Percentiles rank a stretch among this genome's conserved stretches.
phyloP scores from a whole-genome alignment of 1,140 invertebrate genomes.

The Leptonema lineaticorne region DNA sequence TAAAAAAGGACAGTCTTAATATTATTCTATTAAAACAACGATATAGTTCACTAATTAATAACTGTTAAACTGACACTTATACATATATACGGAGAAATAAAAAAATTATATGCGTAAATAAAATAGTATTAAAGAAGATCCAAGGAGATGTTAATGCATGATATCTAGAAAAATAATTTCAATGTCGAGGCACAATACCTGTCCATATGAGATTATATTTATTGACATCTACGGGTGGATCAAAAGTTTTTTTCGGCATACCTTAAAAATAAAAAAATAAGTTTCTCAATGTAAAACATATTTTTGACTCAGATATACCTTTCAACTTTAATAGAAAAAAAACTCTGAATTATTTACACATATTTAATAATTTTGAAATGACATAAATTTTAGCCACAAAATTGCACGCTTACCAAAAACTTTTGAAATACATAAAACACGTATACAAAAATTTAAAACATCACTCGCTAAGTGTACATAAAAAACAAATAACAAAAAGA shows the following conservation, averaged over 20 bases:
- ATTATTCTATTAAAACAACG: too few relatives aligned
- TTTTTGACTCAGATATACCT: neutral
- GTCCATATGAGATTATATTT: conserved; percentile 42
- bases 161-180: conserved; percentile 40
- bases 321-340: neutral
- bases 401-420: neutral
- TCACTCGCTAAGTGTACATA: neutral
- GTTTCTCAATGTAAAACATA: neutral
- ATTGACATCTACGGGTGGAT: conserved; percentile 36
- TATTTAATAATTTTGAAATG: neutral
- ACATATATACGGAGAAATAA: neutral
- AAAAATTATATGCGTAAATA: conserved; percentile 5
- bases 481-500: neutral
- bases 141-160: conserved; percentile 14
- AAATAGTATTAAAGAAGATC: conserved; percentile 10
- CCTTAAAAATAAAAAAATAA: conserved; percentile 36
- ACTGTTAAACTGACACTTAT: neutral
- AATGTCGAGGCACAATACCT: conserved; percentile 39
- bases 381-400: neutral
- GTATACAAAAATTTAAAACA: neutral
- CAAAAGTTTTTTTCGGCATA: conserved; percentile 38
- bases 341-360: neutral
- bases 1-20: too few relatives aligned
- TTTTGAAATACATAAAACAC: neutral
- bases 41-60: too few relatives aligned